Percentiles rank a stretch among this genome's conserved stretches.
Conservation (phyloP, 2,113 vertebrate species). For the Anhinga anhinga region DNA sequence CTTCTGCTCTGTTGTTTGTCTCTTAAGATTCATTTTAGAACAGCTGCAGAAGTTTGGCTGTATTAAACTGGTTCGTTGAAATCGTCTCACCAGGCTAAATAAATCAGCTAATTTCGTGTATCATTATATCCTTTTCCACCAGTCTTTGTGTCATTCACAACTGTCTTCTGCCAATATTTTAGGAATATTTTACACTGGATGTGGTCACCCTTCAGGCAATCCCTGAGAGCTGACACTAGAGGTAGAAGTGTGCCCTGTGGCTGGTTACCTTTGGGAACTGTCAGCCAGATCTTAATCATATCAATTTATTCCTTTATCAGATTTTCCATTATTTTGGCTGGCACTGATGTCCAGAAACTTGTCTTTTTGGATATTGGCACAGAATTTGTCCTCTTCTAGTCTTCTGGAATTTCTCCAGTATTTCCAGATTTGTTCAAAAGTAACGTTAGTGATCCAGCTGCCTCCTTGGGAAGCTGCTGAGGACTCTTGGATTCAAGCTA, state of each 20-base stretch:
- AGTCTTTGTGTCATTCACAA: neutral
- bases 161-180: neutral
- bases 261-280: neutral
- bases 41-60: neutral
- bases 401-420: neutral
- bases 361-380: neutral
- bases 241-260: neutral
- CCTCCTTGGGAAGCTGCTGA: neutral
- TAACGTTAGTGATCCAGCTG: neutral
- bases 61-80: neutral
- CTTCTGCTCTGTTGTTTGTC: neutral
- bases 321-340: neutral
- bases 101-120: neutral
- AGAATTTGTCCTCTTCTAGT: neutral
- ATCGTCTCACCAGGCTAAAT: neutral
- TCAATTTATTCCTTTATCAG: neutral
- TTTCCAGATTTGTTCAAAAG: neutral
- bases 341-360: neutral
- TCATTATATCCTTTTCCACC: neutral
- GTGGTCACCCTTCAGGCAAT: neutral
- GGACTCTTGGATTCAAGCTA: neutral
- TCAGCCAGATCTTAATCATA: neutral
- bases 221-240: neutral
- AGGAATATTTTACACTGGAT: neutral
- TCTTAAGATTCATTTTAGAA: neutral